Conservation (phyloP, 2,113 vertebrate genomes). For the Actenoides hombroni region DNA sequence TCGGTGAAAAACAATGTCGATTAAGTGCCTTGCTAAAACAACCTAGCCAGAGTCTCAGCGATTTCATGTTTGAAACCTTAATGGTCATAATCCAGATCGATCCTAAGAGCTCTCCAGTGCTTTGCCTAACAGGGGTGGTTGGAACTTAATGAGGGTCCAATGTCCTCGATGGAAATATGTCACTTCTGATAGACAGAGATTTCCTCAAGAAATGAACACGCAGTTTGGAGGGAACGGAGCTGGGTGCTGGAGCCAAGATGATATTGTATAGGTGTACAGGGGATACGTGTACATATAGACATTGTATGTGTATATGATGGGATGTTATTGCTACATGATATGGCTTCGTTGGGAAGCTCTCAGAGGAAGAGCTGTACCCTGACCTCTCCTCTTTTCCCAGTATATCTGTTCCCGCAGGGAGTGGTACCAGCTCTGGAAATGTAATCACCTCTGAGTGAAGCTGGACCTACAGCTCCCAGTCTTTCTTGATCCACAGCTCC, state of each 20-base stretch:
- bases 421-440: not conserved
- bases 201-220: not conserved
- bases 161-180: not conserved
- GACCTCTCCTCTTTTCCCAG: not conserved
- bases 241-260: not conserved
- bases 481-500: not conserved
- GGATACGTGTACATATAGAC: not conserved
- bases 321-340: not conserved
- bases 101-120: not conserved
- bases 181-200: not conserved
- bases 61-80: not conserved
- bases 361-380: not conserved
- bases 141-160: not conserved
- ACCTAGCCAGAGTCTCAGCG: not conserved
- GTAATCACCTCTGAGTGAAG: not conserved
- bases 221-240: not conserved
- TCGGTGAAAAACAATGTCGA: not conserved
- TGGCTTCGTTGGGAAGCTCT: not conserved
- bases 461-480: not conserved
- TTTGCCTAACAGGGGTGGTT: not conserved
- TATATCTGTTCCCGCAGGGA: not conserved
- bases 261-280: rapidly evolving
- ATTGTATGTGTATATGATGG: rapidly evolving
- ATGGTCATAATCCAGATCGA: not conserved
- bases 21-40: not conserved